Conservation (phyloP, 2,888 invertebrate genomes). For the Molorchus minor region DNA sequence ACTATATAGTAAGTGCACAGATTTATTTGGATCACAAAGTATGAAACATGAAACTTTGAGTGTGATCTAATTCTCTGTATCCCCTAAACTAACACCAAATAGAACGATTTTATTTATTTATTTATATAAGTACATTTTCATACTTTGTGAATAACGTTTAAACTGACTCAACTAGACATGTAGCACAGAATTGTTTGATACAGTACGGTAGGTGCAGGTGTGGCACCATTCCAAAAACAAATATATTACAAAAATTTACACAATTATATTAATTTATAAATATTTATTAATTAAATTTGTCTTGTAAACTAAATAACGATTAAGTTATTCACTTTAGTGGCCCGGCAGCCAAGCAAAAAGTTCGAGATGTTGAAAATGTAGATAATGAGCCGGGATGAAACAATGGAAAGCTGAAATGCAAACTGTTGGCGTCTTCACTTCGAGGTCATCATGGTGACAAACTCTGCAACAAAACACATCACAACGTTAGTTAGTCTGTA, state of each 20-base stretch:
- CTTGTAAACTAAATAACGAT: slow-evolving; percentile 61
- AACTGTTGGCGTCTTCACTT: slow-evolving; percentile 85
- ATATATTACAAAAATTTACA: slow-evolving; percentile 66
- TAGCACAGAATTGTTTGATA: slow-evolving; percentile 55
- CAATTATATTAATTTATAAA: slow-evolving; percentile 63
- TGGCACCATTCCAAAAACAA: slow-evolving; percentile 47
- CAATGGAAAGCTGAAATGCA: slow-evolving; percentile 64
- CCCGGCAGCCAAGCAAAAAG: slow-evolving; percentile 61
- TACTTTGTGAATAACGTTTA: slow-evolving; percentile 57
- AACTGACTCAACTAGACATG: slow-evolving; percentile 54
- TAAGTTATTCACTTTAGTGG: slow-evolving; percentile 60
- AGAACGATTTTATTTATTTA: slow-evolving; percentile 45
- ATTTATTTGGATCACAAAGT: slow-evolving; percentile 59
- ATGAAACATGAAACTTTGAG: slow-evolving; percentile 55
- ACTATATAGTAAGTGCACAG: slow-evolving; percentile 58
- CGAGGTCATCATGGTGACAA: slow-evolving; percentile 99
- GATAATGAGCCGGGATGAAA: slow-evolving; percentile 63
- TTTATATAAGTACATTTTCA: slow-evolving; percentile 56
- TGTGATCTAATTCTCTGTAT: slow-evolving; percentile 47
- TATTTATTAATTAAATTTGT: slow-evolving; percentile 60
- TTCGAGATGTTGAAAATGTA: slow-evolving; percentile 59
- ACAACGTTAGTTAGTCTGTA: slow-evolving; percentile 43
- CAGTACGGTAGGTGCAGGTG: slow-evolving; percentile 45
- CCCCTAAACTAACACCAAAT: slow-evolving; percentile 55
- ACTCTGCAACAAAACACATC: slow-evolving; percentile 77